Conservation (phyloP, 2,888 invertebrate genomes). For the Odontocolon sp. region DNA sequence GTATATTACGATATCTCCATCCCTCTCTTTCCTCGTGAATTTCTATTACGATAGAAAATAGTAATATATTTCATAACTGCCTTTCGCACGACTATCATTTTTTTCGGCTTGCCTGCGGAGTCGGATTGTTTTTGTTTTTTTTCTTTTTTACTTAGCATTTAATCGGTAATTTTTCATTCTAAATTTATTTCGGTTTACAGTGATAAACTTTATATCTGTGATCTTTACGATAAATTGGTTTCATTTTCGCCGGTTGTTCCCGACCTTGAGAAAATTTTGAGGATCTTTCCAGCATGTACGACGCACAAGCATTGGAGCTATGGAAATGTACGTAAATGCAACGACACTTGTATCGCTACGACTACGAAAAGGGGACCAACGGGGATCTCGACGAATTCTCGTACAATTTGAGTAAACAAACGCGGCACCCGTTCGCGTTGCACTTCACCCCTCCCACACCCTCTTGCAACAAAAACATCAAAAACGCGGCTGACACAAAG, state of each 20-base stretch:
- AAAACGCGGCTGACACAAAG: constrained; percentile 74
- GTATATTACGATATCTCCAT: constrained; percentile 70
- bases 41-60: constrained; percentile 25
- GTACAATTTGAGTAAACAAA: constrained; percentile 37
- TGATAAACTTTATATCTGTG: too few relatives aligned
- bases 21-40: constrained; percentile 33
- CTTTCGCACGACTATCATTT: background rate
- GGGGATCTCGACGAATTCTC: constrained; percentile 36
- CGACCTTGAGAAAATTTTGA: too few relatives aligned
- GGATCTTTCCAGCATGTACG: too few relatives aligned
- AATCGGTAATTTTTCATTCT: too few relatives aligned
- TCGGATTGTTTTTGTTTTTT: too few relatives aligned
- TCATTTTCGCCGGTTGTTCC: too few relatives aligned
- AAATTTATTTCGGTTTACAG: too few relatives aligned
- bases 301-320: too few relatives aligned
- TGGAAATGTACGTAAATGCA: constrained; percentile 2
- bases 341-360: constrained; percentile 23
- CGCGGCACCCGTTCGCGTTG: constrained; percentile 21
- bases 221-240: too few relatives aligned
- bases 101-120: too few relatives aligned
- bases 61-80: constrained; percentile 3
- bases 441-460: background rate
- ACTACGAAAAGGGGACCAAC: constrained; percentile 2
- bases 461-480: constrained; percentile 69
- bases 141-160: too few relatives aligned